Percentiles rank a stretch among this genome's conserved stretches.
These are phyloP conservation scores for Anas bahamensis DNA, from an alignment of 2,797 vertebrate species.

Conservation along the genomic window DNA sequence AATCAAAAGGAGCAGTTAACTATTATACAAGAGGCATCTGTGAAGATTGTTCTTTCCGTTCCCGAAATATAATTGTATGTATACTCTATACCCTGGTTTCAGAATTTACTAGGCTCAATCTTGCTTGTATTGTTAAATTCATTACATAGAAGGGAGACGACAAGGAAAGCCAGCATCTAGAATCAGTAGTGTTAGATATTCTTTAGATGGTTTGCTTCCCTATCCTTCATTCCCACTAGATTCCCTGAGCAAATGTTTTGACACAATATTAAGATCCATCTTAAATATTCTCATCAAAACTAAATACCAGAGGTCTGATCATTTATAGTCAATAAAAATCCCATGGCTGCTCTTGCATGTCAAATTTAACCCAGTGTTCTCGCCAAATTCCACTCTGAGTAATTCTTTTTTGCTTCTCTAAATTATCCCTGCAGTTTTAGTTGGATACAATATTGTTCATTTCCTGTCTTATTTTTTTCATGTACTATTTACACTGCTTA, in stretches of 20 bases:
- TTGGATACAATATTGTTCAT: conserved; percentile 58
- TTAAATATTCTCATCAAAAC: conserved; percentile 30
- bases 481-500: conserved; percentile 66
- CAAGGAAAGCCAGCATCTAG: neutral
- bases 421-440: conserved; percentile 71
- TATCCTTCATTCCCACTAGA: neutral
- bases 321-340: conserved; percentile 61
- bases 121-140: neutral
- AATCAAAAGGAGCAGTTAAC: conserved; percentile 2
- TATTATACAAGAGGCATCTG: neutral
- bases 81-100: neutral
- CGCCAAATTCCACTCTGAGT: conserved; percentile 73
- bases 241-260: neutral
- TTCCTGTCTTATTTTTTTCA: conserved; percentile 70
- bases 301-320: conserved; percentile 23
- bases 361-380: conserved; percentile 57
- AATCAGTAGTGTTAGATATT: neutral
- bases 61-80: neutral
- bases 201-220: neutral
- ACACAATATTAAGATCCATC: neutral
- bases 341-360: conserved; percentile 58
- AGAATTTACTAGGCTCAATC: neutral
- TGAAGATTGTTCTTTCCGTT: neutral
- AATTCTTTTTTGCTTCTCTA: conserved; percentile 66
- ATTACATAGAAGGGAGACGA: neutral